Evolutionary conservation across 92 coral and sea anemone genomes (phyloP).

Genomic region (Epizoanthus scotinus): DNA sequence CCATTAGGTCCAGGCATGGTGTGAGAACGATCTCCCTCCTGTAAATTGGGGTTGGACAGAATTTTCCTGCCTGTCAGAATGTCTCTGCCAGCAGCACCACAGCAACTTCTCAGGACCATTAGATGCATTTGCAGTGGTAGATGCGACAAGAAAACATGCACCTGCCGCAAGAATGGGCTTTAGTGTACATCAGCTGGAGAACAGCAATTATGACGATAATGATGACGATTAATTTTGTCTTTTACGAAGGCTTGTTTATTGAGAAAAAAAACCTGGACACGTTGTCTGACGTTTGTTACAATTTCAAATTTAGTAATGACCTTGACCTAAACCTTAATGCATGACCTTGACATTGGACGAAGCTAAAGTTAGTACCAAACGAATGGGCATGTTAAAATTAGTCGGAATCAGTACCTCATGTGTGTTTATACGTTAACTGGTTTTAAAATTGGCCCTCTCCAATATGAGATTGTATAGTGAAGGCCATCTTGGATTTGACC

Average conservation of each 20-base stretch:
- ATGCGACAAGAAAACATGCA: slow-evolving; percentile 34
- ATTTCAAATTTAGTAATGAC: no score
- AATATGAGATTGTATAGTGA: no score
- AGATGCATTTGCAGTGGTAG: slow-evolving; percentile 32
- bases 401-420: not conserved
- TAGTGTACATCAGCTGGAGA: slow-evolving; percentile 46
- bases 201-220: slow-evolving; percentile 39
- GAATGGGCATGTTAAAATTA: slow-evolving; percentile 5
- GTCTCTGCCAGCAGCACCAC: slow-evolving; percentile 45
- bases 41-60: slow-evolving; percentile 48
- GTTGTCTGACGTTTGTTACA: no score
- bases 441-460: no score
- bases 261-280: not conserved
- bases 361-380: slow-evolving; percentile 3
- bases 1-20: slow-evolving; percentile 54
- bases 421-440: not conserved
- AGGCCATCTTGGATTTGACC: no score
- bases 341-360: slow-evolving; percentile 10
- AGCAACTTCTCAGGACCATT: slow-evolving; percentile 37
- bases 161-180: slow-evolving; percentile 43
- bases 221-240: slow-evolving; percentile 21
- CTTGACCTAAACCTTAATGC: slow-evolving; percentile 21
- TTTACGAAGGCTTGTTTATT: no score
- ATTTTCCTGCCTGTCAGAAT: slow-evolving; percentile 31
- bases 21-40: slow-evolving; percentile 47